Evolutionary conservation across 1,140 invertebrate genomes (phyloP).

Genomic region (Sitodiplosis mosellana): DNA sequence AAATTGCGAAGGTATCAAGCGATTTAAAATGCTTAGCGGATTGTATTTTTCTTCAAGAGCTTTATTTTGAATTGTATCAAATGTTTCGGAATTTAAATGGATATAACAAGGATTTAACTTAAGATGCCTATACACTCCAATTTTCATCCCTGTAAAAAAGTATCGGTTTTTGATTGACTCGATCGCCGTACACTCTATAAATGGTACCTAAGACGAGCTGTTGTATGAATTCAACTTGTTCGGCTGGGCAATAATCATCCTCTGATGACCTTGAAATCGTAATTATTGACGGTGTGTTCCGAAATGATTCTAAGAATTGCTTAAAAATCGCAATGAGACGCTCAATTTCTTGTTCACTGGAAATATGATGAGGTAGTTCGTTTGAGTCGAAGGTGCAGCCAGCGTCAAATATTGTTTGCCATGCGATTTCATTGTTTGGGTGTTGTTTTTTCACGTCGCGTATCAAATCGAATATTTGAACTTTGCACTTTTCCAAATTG

Average conservation of each 20-base stretch:
- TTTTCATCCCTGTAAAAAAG: slow-evolving; percentile 19
- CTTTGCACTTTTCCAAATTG: slow-evolving; percentile 12
- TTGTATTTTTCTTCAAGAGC: too few species aligned
- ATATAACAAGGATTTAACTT: too few species aligned
- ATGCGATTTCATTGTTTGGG: slow-evolving; percentile 46
- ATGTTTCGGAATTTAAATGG: too few species aligned
- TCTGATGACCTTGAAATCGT: slow-evolving; percentile 63
- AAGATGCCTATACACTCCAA: not conserved
- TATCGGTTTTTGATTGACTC: slow-evolving; percentile 18
- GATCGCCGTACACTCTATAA: slow-evolving; percentile 18
- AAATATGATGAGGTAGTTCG: slow-evolving; percentile 63
- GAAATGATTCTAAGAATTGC: slow-evolving; percentile 39
- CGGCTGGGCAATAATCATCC: slow-evolving; percentile 74
- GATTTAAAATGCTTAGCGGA: too few species aligned
- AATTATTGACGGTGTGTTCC: slow-evolving; percentile 44
- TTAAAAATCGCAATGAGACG: slow-evolving; percentile 37
- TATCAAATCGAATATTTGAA: slow-evolving; percentile 29
- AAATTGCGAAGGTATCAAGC: too few species aligned
- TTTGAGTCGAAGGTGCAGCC: slow-evolving; percentile 70
- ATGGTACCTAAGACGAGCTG: slow-evolving; percentile 32
- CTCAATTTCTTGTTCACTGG: slow-evolving; percentile 43
- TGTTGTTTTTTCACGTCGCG: slow-evolving; percentile 30
- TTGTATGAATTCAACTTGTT: slow-evolving; percentile 56
- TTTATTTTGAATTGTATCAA: too few species aligned
- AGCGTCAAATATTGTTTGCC: slow-evolving; percentile 59